A percentile compares a stretch with the other conserved stretches of the same genome.
These are phyloP conservation scores for Drosophila navojoa DNA, from an alignment of 1,140 invertebrate genomes.

Conservation along the genomic window DNA sequence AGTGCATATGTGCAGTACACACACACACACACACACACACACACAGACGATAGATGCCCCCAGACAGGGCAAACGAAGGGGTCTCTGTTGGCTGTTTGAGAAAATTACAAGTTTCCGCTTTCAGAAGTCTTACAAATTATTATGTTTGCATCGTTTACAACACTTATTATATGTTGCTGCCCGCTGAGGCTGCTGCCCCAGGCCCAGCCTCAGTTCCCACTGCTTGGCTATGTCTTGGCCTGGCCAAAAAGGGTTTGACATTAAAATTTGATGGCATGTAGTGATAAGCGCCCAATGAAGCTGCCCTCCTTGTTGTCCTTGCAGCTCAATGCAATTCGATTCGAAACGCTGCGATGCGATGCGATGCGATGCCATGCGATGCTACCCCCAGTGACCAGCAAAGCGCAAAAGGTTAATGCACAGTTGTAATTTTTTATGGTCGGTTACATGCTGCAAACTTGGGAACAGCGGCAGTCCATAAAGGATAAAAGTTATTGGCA, in stretches of 20 bases:
- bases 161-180: slow-evolving; percentile 75
- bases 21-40: background rate
- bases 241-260: slow-evolving; percentile 71
- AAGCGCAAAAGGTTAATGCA: slow-evolving; percentile 75
- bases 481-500: slow-evolving; percentile 77
- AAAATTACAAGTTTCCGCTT: slow-evolving; percentile 82
- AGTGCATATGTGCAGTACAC: slow-evolving; percentile 45
- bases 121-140: slow-evolving; percentile 82
- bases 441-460: slow-evolving; percentile 75
- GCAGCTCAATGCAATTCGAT: slow-evolving; percentile 51
- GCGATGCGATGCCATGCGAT: slow-evolving; percentile 17
- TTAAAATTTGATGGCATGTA: slow-evolving; percentile 82
- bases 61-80: background rate
- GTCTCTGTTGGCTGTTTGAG: slow-evolving; percentile 57
- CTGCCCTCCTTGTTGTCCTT: slow-evolving; percentile 42
- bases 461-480: slow-evolving; percentile 63
- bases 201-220: slow-evolving; percentile 6
- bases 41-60: slow-evolving; percentile 14
- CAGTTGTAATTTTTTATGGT: slow-evolving; percentile 80
- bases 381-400: slow-evolving; percentile 38
- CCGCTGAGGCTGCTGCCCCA: background rate
- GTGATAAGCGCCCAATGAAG: slow-evolving; percentile 77
- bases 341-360: slow-evolving; percentile 37
- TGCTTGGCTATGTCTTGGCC: slow-evolving; percentile 12
- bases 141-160: slow-evolving; percentile 82